These are phyloP conservation scores for Bombus vancouverensis DNA, from an alignment of 1,140 invertebrate genomes.

Conservation along the genomic window DNA sequence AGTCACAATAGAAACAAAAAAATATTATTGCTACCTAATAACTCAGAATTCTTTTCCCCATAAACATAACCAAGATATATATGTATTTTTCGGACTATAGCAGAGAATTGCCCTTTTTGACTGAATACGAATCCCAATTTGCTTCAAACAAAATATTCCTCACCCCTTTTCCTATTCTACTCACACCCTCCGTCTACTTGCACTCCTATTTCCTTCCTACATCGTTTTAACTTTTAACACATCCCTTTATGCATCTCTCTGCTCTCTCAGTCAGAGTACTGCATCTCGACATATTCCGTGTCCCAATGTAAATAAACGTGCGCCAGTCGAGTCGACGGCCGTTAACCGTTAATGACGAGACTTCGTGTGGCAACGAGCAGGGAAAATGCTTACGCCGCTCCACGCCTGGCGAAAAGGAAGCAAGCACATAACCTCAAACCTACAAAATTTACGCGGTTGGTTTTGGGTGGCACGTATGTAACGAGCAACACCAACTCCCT, in stretches of 20 bases:
- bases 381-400: constrained; percentile 48
- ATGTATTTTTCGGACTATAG: too few species aligned
- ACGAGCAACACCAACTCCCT: too few species aligned
- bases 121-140: background rate
- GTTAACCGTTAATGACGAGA: constrained; percentile 68
- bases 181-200: background rate
- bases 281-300: constrained; percentile 37
- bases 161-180: background rate
- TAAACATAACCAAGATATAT: too few species aligned
- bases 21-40: too few species aligned
- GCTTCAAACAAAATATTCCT: background rate
- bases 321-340: constrained; percentile 32
- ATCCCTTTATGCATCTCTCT: background rate
- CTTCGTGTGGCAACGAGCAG: background rate
- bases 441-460: constrained; percentile 14
- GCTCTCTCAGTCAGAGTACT: background rate
- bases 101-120: too few species aligned
- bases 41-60: too few species aligned
- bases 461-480: constrained; percentile 23
- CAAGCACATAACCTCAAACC: background rate
- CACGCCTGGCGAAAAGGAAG: constrained; percentile 37
- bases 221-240: background rate
- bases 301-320: constrained; percentile 71
- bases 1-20: too few species aligned
- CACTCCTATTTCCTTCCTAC: background rate